These are phyloP conservation scores for Branchinecta lynchi DNA, from an alignment of 1,140 invertebrate species.

Conservation along the genomic window DNA sequence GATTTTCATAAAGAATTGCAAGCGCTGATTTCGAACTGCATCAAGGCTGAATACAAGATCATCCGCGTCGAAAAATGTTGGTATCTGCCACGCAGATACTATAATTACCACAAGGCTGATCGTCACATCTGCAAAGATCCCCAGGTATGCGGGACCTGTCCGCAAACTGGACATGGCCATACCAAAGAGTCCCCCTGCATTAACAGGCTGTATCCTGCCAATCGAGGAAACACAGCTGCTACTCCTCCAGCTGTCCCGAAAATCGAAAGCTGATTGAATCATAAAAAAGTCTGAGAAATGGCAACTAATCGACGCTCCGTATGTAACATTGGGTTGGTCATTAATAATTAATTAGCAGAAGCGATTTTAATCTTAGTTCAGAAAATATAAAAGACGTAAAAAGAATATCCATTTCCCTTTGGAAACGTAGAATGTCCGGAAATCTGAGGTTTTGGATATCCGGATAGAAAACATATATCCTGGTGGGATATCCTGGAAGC, in stretches of 20 bases:
- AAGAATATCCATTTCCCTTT: too few relatives aligned
- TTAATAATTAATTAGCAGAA: too few relatives aligned
- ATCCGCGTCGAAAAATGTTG: slow-evolving; percentile 5
- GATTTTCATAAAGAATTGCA: slow-evolving; percentile 1
- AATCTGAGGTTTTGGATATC: too few relatives aligned
- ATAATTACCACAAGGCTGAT: neutral
- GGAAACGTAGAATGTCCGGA: too few relatives aligned
- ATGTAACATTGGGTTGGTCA: too few relatives aligned
- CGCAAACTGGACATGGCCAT: slow-evolving; percentile 5
- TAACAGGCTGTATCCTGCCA: neutral
- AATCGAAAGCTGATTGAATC: slow-evolving; percentile 1
- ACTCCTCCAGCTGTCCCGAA: slow-evolving; percentile 4
- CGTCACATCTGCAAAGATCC: neutral
- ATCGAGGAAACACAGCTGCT: slow-evolving; percentile 5
- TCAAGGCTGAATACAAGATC: neutral
- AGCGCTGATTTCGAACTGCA: neutral
- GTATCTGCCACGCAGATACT: slow-evolving; percentile 4
- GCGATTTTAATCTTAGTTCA: too few relatives aligned
- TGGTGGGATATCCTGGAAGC: too few relatives aligned
- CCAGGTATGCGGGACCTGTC: neutral
- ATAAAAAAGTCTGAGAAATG: neutral
- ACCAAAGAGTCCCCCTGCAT: slow-evolving; percentile 4
- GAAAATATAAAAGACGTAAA: too few relatives aligned
- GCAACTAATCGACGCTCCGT: neutral
- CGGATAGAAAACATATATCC: too few relatives aligned